These are phyloP conservation scores for Drosophila pandora DNA, from an alignment of 1,140 invertebrate species.

Conservation along the genomic window DNA sequence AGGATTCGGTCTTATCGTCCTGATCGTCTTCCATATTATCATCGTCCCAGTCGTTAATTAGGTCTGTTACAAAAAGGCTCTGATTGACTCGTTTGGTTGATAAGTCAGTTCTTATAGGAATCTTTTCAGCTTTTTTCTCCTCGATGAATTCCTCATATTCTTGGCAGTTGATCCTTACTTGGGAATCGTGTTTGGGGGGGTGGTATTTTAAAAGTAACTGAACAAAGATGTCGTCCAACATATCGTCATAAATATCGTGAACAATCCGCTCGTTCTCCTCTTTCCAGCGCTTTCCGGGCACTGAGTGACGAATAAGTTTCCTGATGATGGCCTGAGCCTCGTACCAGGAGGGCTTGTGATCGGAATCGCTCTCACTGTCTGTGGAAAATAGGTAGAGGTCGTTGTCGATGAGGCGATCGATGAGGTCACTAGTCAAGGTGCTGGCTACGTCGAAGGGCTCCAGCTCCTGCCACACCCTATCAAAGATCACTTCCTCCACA, in stretches of 20 bases:
- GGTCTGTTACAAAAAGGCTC: too few species aligned
- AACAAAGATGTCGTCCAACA: constrained; percentile 42
- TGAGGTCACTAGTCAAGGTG: constrained; percentile 44
- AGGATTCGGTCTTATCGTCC: too few species aligned
- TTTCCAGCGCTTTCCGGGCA: constrained; percentile 72
- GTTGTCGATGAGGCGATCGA: constrained; percentile 71
- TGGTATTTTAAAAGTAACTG: neutral
- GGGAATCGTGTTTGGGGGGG: neutral
- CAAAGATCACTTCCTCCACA: constrained; percentile 65
- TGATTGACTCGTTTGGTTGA: too few species aligned
- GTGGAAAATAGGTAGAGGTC: constrained; percentile 66
- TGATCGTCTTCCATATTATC: too few species aligned
- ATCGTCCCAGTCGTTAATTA: too few species aligned
- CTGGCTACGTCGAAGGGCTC: constrained; percentile 59
- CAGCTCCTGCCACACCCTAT: constrained; percentile 32
- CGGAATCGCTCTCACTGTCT: constrained; percentile 56
- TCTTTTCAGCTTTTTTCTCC: too few species aligned
- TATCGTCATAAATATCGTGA: constrained; percentile 43
- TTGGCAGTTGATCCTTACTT: neutral
- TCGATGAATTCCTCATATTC: neutral
- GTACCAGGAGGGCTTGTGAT: neutral
- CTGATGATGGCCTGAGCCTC: constrained; percentile 63
- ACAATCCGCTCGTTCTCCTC: constrained; percentile 55
- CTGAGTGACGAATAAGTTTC: constrained; percentile 64
- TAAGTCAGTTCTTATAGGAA: too few species aligned